Base-by-base conservation (phyloP, 2,113 vertebrate genomes). In the Opisthocomus hoazin region DNA sequence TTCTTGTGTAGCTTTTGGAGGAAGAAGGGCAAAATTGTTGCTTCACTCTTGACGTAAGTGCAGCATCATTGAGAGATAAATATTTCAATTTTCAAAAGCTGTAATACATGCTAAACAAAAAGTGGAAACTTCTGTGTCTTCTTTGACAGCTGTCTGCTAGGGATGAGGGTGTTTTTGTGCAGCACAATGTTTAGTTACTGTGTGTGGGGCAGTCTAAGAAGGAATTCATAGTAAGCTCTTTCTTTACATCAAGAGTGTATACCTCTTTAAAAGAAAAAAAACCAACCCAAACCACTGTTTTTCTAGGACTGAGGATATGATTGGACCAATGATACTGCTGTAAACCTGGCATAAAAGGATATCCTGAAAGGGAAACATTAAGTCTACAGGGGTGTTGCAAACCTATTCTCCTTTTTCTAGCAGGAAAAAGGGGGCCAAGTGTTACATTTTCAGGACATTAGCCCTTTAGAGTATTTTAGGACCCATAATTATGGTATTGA, bases 201-300 rank as follows among this genome's bases (percentile, higher is more conserved):
- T 71, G 29, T 54, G 45, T 36, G 2, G 32, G 39, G 20, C 56
- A 36, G 48, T 37, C 88, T 82, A 0, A 58, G 56, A 43, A 84
- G 26, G 12, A 83, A 43, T 82, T 82, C 6, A 29, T 56, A 22
- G 36, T 54, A 48, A 79, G 16, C 19, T 82, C 34, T 76, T 61
- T 65, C 16, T 85, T 89, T 51, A 43, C 19, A 12, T 39, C 6
- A 71, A 65, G n/a, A 70, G 27, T 58, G 24, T n/a, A 74, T 56
- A 60, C 8, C 1, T 91, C 32, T 80, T 45, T 45, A 45, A 45
- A 45, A 50, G 45, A 45, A 15, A 48, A 68, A 68, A 15, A n/a
- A n/a, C n/a, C n/a, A n/a, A n/a, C n/a, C 1, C 15, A 54, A 43
- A 50, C 4, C 9, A 9, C 9, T 45, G 6, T 61, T 3, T 18